Percentiles rank a stretch among this genome's conserved stretches.
These are phyloP conservation scores for Xerus rutilus DNA, from an alignment of 2,797 vertebrate genomes.

Conservation along the genomic window DNA sequence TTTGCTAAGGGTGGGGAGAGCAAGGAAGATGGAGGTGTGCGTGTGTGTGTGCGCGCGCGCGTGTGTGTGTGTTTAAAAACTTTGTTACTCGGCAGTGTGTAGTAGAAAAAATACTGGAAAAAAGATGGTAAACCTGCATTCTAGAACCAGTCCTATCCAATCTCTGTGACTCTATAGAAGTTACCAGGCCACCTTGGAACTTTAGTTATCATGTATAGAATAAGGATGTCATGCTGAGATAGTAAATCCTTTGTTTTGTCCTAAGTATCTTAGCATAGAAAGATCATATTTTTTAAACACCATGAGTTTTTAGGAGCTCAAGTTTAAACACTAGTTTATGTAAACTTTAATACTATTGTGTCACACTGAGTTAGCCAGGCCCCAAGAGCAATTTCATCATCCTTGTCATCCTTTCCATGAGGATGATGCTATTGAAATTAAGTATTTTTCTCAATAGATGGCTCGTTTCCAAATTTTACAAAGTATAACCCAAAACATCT, in stretches of 20 bases:
- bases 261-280: neutral
- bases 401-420: neutral
- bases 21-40: neutral
- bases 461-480: neutral
- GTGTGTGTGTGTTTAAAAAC: neutral
- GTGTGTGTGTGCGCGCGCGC: neutral
- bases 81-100: neutral
- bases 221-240: neutral
- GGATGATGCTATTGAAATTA: neutral
- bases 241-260: neutral
- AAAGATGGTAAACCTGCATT: neutral
- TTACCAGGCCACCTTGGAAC: neutral
- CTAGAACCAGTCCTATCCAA: neutral
- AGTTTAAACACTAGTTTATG: neutral
- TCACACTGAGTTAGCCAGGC: neutral
- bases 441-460: slow-evolving; percentile 13
- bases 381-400: neutral
- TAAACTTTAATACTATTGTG: neutral
- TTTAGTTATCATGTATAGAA: neutral
- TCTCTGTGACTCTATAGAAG: neutral
- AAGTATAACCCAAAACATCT: neutral
- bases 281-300: neutral
- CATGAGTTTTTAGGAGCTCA: neutral
- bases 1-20: slow-evolving; percentile 26
- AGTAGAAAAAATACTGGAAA: neutral